A percentile compares a stretch with the other conserved stretches of the same genome.
Evolutionary conservation across 2,888 invertebrate species (phyloP).

Genomic region (Neocrepidodera transversa): DNA sequence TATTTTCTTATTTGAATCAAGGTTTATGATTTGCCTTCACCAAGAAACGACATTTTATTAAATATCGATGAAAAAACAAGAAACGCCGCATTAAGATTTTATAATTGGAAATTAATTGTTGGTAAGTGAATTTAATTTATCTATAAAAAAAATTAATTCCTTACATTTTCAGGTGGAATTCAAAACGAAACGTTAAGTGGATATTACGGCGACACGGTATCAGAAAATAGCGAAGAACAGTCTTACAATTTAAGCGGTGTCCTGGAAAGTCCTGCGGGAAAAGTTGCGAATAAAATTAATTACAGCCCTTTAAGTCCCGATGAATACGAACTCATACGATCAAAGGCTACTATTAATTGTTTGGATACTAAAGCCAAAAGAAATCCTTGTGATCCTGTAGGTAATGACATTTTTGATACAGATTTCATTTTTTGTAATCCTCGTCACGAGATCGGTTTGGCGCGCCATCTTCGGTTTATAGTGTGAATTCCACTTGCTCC

Average conservation of each 20-base stretch:
- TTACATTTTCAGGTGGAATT: too few species aligned
- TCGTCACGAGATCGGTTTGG: too few species aligned
- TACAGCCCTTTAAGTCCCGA: conserved; percentile 55
- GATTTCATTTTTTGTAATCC: too few species aligned
- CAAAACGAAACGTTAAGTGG: conserved; percentile 57
- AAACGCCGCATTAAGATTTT: conserved; percentile 59
- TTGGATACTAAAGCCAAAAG: conserved; percentile 53
- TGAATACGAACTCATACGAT: conserved; percentile 56
- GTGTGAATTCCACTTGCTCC: too few species aligned
- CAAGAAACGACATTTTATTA: conserved; percentile 70
- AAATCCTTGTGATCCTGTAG: conserved; percentile 58
- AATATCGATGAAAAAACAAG: conserved; percentile 72
- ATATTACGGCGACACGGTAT: conserved; percentile 60
- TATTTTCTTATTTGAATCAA: conserved; percentile 25
- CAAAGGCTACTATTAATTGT: conserved; percentile 59
- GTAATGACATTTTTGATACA: conserved; percentile 48
- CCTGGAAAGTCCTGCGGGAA: conserved; percentile 57
- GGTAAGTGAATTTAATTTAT: conserved; percentile 56
- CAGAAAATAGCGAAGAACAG: conserved; percentile 54
- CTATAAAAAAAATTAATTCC: too few species aligned
- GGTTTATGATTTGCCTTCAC: conserved; percentile 62
- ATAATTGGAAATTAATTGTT: conserved; percentile 64
- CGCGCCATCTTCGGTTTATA: too few species aligned
- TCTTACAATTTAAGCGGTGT: conserved; percentile 59
- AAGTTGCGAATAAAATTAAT: conserved; percentile 55